Evolutionary conservation across 2,797 vertebrate genomes (phyloP).

Genomic region (Smutsia temminckii): DNA sequence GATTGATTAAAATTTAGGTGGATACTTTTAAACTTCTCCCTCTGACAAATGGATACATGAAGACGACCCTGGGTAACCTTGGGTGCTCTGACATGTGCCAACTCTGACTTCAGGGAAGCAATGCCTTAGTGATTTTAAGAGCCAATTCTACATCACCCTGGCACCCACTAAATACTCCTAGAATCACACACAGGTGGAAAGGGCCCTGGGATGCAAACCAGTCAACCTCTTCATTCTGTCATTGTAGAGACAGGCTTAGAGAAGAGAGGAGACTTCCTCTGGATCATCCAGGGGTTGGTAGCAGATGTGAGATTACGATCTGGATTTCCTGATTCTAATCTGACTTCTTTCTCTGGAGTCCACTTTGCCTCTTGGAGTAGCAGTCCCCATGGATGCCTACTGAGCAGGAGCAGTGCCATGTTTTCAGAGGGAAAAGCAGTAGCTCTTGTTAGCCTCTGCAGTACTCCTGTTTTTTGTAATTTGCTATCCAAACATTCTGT

Average conservation of each 20-base stretch:
- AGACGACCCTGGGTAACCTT: background rate
- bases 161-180: background rate
- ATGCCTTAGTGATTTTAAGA: background rate
- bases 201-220: background rate
- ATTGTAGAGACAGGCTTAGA: background rate
- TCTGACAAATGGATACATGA: background rate
- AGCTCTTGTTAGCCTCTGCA: background rate
- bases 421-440: background rate
- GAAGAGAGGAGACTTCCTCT: background rate
- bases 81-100: background rate
- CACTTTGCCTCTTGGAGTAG: background rate
- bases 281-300: background rate
- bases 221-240: background rate
- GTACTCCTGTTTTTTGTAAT: background rate
- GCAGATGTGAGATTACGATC: background rate
- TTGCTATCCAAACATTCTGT: background rate
- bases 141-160: background rate
- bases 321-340: background rate
- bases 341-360: background rate
- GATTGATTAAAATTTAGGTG: background rate
- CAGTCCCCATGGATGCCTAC: rapidly evolving
- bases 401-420: background rate
- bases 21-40: background rate
- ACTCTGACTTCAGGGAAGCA: background rate
- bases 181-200: background rate